These are phyloP conservation scores for Artibeus jamaicensis DNA, from an alignment of 2,797 vertebrate genomes.

Conservation along the genomic window DNA sequence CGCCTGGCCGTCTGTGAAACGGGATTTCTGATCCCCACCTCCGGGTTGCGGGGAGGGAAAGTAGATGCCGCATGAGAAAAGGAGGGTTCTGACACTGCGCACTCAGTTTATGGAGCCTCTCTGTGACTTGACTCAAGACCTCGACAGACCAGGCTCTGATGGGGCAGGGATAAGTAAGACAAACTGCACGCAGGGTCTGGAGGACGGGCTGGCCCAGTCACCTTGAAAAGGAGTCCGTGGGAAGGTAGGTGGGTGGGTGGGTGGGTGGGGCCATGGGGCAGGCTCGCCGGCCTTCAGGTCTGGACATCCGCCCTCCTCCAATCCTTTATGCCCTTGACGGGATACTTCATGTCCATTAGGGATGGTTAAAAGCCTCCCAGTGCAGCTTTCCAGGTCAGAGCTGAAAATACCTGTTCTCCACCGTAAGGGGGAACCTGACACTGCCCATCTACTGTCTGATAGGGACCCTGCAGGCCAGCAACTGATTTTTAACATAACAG, in stretches of 20 bases:
- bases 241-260: background rate
- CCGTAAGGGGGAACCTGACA: background rate
- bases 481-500: conserved; percentile 4
- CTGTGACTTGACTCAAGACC: background rate
- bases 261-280: rapidly evolving
- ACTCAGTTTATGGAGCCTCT: background rate
- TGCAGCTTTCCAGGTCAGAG: conserved; percentile 42
- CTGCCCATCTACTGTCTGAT: conserved; percentile 3
- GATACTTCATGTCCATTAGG: conserved; percentile 46
- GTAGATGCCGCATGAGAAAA: background rate
- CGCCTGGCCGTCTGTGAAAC: background rate
- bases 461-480: background rate
- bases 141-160: background rate
- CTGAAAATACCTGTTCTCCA: conserved; percentile 27
- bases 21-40: background rate
- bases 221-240: rapidly evolving
- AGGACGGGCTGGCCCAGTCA: background rate
- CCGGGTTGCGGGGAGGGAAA: background rate
- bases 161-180: background rate
- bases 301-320: background rate
- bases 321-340: background rate
- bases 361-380: background rate
- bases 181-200: background rate
- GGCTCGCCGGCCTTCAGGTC: background rate
- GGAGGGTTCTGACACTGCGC: background rate